Conservation (phyloP, 1,140 invertebrate genomes). For the Polypedilum vanderplanki region DNA sequence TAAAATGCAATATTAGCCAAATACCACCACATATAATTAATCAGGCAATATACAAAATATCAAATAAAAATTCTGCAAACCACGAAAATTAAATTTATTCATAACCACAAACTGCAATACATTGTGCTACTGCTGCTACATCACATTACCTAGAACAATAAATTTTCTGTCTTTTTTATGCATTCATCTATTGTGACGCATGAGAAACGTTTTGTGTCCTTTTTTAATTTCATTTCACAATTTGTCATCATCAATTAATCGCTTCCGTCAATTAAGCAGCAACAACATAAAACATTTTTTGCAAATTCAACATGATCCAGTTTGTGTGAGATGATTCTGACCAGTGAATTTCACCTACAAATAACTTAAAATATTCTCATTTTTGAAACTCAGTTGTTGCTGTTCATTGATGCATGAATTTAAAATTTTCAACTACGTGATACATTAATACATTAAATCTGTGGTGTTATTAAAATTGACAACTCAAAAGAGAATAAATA, state of each 20-base stretch:
- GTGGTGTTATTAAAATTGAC: slow-evolving; percentile 18
- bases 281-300: background rate
- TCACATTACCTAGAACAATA: background rate
- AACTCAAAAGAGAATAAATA: background rate
- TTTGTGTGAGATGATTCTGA: background rate
- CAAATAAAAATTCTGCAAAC: too few species aligned
- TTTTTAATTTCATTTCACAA: background rate
- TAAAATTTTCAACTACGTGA: background rate
- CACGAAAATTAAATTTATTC: background rate
- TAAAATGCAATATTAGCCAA: too few species aligned
- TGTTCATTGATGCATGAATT: background rate
- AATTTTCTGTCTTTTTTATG: background rate
- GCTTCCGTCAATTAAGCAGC: slow-evolving; percentile 5
- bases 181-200: background rate
- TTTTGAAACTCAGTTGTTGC: background rate
- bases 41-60: too few species aligned
- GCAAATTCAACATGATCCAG: background rate
- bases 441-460: background rate
- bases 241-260: slow-evolving; percentile 29
- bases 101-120: slow-evolving; percentile 11
- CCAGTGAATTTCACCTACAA: too few species aligned
- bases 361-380: too few species aligned
- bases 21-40: too few species aligned
- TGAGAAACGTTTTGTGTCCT: background rate
- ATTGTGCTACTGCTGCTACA: background rate